phyloP scores from a whole-genome alignment of 1,140 invertebrate genomes.

The Solenopsis invicta region DNA sequence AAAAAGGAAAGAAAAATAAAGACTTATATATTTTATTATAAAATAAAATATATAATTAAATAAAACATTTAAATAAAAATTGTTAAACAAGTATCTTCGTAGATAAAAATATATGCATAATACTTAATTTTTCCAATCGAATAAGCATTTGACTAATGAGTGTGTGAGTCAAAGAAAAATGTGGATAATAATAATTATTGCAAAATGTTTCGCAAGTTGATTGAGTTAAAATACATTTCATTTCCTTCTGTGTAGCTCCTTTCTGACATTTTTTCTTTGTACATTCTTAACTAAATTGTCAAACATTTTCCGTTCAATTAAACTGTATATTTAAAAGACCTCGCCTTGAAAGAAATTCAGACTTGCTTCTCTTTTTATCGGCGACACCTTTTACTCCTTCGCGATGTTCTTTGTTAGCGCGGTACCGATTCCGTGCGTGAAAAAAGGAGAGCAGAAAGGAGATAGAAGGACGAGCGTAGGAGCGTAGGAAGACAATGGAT shows the following conservation, averaged over 20 bases:
- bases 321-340: neutral
- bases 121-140: neutral
- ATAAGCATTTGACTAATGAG: no score
- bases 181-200: neutral
- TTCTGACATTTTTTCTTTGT: neutral
- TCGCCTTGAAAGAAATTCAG: neutral
- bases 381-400: neutral
- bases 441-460: constrained; percentile 40
- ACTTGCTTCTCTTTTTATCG: neutral
- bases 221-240: neutral
- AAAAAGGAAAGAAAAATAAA: neutral
- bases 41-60: constrained; percentile 24
- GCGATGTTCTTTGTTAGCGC: constrained; percentile 38
- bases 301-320: neutral
- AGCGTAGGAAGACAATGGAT: constrained; percentile 59
- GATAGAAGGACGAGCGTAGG: constrained; percentile 26
- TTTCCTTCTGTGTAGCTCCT: neutral
- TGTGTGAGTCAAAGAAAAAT: neutral
- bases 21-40: neutral
- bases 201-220: neutral
- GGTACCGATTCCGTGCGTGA: constrained; percentile 4
- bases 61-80: constrained; percentile 1
- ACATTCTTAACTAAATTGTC: neutral
- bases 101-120: neutral
- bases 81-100: neutral